Conservation (phyloP, 1,140 invertebrate species). For the Lycorma delicatula region DNA sequence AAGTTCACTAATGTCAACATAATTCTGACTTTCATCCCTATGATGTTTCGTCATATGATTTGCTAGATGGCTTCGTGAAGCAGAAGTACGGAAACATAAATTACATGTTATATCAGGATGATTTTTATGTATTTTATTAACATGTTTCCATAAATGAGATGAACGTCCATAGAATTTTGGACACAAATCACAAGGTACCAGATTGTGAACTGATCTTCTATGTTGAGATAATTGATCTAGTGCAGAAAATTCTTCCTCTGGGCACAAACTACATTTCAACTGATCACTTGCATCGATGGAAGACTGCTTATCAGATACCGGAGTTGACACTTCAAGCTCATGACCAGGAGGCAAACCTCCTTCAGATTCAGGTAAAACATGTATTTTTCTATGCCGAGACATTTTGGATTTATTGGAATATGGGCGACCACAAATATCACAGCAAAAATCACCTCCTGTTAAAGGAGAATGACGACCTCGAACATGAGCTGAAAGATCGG, state of each 20-base stretch:
- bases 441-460: conserved; percentile 43
- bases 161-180: conserved; percentile 52
- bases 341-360: conserved; percentile 16
- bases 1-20: conserved; percentile 10
- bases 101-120: conserved; percentile 51
- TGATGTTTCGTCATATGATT: conserved; percentile 51
- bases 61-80: conserved; percentile 47
- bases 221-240: conserved; percentile 47
- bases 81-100: conserved; percentile 49
- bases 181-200: conserved; percentile 53
- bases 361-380: conserved; percentile 28
- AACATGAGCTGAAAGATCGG: conserved; percentile 41
- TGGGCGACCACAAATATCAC: conserved; percentile 45
- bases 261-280: conserved; percentile 40
- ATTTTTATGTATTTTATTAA: conserved; percentile 50
- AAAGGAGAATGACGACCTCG: conserved; percentile 42
- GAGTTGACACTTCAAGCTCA: conserved; percentile 13
- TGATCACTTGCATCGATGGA: conserved; percentile 21
- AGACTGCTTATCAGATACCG: neutral
- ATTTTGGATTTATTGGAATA: conserved; percentile 48
- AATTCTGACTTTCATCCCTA: conserved; percentile 22
- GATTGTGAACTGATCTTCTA: conserved; percentile 43
- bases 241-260: conserved; percentile 37
- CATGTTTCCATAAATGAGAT: conserved; percentile 55
- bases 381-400: conserved; percentile 44